Conservation (phyloP, 2,113 vertebrate species). For the Clupea harengus region DNA sequence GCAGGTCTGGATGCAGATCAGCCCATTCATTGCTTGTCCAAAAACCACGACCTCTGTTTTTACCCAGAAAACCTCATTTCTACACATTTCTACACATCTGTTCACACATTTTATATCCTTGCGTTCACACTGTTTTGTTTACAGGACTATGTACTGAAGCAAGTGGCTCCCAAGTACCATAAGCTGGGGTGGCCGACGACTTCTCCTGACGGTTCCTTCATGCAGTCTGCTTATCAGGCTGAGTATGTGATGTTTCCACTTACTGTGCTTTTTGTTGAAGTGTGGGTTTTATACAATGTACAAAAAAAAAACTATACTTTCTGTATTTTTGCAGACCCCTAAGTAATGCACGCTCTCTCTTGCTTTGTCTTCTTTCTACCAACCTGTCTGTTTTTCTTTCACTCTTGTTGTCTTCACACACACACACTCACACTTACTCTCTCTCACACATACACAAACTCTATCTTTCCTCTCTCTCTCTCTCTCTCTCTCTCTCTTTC, state of each 20-base stretch:
- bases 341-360: neutral
- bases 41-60: neutral
- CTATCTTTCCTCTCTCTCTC: neutral
- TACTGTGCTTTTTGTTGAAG: neutral
- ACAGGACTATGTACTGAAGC: conserved; percentile 93
- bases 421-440: conserved; percentile 13
- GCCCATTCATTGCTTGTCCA: neutral
- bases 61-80: neutral
- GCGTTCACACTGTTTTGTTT: neutral
- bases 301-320: neutral
- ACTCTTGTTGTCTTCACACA: neutral
- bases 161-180: conserved; percentile 89
- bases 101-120: neutral
- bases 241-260: conserved; percentile 74
- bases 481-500: neutral
- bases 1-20: neutral
- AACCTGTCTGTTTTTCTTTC: neutral
- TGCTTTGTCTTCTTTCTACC: neutral
- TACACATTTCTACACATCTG: neutral
- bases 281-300: neutral
- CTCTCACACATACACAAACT: neutral
- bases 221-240: conserved; percentile 87
- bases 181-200: conserved; percentile 90
- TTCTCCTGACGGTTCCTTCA: conserved; percentile 78
- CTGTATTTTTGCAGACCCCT: neutral